Evolutionary conservation across 2,797 vertebrate species (phyloP).

Genomic region (Cryptoprocta ferox): DNA sequence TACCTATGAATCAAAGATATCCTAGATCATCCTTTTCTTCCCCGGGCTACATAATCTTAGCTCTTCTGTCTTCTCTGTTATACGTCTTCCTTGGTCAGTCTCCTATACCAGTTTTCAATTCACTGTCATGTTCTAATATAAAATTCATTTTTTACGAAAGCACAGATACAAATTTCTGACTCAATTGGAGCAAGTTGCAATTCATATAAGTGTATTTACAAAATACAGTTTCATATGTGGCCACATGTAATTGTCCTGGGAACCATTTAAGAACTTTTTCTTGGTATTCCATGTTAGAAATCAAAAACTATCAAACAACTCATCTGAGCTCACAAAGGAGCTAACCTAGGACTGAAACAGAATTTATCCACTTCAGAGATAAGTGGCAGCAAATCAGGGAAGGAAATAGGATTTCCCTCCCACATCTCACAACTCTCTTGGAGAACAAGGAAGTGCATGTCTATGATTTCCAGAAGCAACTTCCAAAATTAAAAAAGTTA

Average conservation of each 20-base stretch:
- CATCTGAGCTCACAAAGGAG: background rate
- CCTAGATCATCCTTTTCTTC: background rate
- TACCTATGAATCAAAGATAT: background rate
- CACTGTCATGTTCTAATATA: background rate
- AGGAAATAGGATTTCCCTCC: background rate
- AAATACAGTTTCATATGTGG: background rate
- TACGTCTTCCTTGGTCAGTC: background rate
- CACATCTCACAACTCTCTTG: background rate
- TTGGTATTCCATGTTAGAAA: background rate
- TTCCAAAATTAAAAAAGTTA: background rate
- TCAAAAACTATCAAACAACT: background rate
- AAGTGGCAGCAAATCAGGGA: background rate
- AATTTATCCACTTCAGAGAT: background rate
- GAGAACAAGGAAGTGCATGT: constrained; percentile 13
- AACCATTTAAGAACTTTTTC: background rate
- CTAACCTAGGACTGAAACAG: background rate
- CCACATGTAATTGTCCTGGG: background rate
- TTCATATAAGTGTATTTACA: background rate
- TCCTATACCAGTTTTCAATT: background rate
- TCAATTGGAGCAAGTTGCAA: background rate
- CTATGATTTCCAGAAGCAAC: background rate
- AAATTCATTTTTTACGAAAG: background rate
- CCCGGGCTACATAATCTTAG: background rate
- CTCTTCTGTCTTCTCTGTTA: background rate
- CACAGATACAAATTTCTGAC: background rate